Base-by-base conservation (phyloP, 1,140 invertebrate species). In the Lutraria rhynchaena region DNA sequence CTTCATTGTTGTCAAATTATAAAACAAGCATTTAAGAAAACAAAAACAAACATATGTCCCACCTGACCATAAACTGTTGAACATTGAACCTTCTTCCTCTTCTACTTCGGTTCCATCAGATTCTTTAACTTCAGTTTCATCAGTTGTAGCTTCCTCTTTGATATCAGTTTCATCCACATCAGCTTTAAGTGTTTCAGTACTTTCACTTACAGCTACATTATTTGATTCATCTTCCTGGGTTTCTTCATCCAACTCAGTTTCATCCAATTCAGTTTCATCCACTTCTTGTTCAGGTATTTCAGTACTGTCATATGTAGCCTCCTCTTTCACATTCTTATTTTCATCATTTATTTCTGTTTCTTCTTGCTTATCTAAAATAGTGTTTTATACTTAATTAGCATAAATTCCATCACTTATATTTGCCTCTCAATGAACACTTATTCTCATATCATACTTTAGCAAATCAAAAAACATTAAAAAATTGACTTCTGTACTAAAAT, bases 21-120 rank as follows among this genome's bases (percentile, higher is more conserved):
- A n/a, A n/a, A n/a, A n/a, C n/a, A n/a, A n/a, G n/a, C n/a, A n/a
- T n/a, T n/a, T n/a, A n/a, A n/a, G n/a, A n/a, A n/a, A n/a, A n/a
- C n/a, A n/a, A n/a, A n/a, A n/a, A n/a, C n/a, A n/a, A n/a, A n/a
- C n/a, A n/a, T n/a, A n/a, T n/a, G 37, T 41, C 58, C 13, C 29
- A 67, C 63, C 63, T 51, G 63, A 46, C 63, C 63, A 67, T 35
- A 67, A 35, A 24, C 44, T 67, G 22, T 41, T 41, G 49, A 67
- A 67, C 63, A 67, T 67, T 13, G 63, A 51, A 33, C 46, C 46
- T 31, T 61, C 41, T 51, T 69, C 35, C 15, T n/a, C 51, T 2
- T 57, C 49, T 55, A 19, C 11, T 33, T 53, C 29, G 0, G 7
- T 57, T 41, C 46, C 24, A n/a, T 71, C 49, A 22, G 29, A n/a